These are phyloP conservation scores for Pterocles gutturalis DNA, from an alignment of 2,113 vertebrate genomes.

Conservation along the genomic window DNA sequence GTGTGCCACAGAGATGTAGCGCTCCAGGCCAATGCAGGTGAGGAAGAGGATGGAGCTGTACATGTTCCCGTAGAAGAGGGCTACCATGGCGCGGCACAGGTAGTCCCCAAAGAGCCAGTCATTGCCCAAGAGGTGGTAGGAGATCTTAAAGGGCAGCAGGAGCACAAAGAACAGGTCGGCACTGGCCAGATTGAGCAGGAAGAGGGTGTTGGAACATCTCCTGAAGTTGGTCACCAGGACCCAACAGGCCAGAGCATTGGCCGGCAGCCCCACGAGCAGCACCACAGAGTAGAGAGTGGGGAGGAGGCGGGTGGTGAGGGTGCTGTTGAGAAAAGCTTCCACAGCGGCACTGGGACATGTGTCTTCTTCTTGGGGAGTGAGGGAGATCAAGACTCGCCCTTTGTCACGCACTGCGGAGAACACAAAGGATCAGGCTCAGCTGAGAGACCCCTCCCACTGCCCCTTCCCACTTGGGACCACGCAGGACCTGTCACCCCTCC, in stretches of 20 bases:
- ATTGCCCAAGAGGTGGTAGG: slow-evolving; percentile 68
- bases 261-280: slow-evolving; percentile 57
- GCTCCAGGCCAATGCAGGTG: slow-evolving; percentile 60
- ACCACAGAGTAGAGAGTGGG: slow-evolving; percentile 46
- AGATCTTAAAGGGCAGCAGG: slow-evolving; percentile 70
- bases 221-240: slow-evolving; percentile 50
- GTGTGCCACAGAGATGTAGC: slow-evolving; percentile 59
- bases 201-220: slow-evolving; percentile 49
- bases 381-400: not conserved
- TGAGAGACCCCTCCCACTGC: not conserved
- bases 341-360: accelerated
- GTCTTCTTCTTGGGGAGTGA: not conserved
- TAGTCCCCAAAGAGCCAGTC: slow-evolving; percentile 71
- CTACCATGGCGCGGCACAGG: slow-evolving; percentile 36
- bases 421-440: not conserved
- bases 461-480: accelerated
- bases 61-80: slow-evolving; percentile 68
- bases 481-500: not conserved
- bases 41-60: slow-evolving; percentile 73
- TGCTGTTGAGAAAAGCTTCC: slow-evolving; percentile 14
- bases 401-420: accelerated
- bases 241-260: slow-evolving; percentile 62
- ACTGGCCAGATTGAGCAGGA: slow-evolving; percentile 59
- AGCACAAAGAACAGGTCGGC: slow-evolving; percentile 60
- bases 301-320: slow-evolving; percentile 30